Percentiles rank a stretch among this genome's conserved stretches.
Evolutionary conservation across 2,888 invertebrate genomes (phyloP).

Genomic region (Tortricodes alternella): DNA sequence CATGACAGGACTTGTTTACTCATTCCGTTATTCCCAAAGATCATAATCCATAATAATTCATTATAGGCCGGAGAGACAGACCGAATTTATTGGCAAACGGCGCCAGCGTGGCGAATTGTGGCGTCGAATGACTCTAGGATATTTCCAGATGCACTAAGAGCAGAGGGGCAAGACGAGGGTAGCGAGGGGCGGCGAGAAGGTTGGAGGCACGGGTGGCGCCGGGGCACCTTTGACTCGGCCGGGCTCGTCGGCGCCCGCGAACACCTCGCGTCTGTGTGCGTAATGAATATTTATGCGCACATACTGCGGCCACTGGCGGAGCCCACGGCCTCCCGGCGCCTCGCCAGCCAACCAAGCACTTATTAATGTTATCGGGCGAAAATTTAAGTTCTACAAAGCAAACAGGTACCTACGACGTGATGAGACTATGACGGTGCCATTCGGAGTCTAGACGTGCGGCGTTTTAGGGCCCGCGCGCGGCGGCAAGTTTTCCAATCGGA

Average conservation of each 20-base stretch:
- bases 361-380: conserved; percentile 72
- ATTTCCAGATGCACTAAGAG: conserved; percentile 67
- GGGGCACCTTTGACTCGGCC: conserved; percentile 65
- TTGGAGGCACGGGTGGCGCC: conserved; percentile 49
- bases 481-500: conserved; percentile 70
- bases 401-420: conserved; percentile 60
- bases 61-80: conserved; percentile 75
- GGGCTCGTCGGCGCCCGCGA: conserved; percentile 50
- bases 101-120: conserved; percentile 70
- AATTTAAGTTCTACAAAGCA: conserved; percentile 73
- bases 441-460: conserved; percentile 60
- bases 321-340: conserved; percentile 46
- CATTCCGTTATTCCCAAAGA: conserved; percentile 57
- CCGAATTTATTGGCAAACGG: conserved; percentile 79
- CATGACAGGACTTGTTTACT: conserved; percentile 67
- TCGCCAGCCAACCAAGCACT: conserved; percentile 52
- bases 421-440: conserved; percentile 53
- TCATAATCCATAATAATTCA: conserved; percentile 75
- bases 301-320: conserved; percentile 49
- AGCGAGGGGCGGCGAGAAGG: conserved; percentile 16
- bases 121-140: conserved; percentile 68
- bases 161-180: conserved; percentile 44
- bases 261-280: conserved; percentile 40
- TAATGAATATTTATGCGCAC: conserved; percentile 68
- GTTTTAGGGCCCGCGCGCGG: conserved; percentile 60